phyloP scores from a whole-genome alignment of 2,797 vertebrate genomes.

The Rhabdomys pumilio region DNA sequence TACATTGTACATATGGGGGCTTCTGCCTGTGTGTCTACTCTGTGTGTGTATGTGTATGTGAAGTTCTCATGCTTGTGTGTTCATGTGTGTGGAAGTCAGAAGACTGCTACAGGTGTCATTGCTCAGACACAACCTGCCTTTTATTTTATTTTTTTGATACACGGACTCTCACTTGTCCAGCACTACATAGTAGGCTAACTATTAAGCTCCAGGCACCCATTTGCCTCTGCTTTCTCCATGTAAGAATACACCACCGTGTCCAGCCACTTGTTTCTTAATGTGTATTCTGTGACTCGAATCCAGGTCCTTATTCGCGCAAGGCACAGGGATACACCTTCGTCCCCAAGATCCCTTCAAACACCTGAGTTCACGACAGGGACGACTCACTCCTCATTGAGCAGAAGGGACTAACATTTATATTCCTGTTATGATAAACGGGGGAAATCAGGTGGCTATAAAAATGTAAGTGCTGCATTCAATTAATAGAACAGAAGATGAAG shows the following conservation, averaged over 20 bases:
- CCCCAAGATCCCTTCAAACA: not conserved
- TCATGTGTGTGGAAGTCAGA: not conserved
- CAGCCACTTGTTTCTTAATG: not conserved
- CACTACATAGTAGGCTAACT: no score
- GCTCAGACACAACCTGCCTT: not conserved
- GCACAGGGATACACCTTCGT: accelerated
- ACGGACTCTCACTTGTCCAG: not conserved
- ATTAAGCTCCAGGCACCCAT: not conserved
- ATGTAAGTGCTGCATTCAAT: not conserved
- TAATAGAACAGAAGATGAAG: not conserved
- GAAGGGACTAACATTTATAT: accelerated
- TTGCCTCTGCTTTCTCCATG: not conserved
- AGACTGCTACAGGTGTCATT: not conserved
- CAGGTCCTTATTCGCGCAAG: not conserved
- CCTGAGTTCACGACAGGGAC: not conserved
- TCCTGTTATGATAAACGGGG: not conserved
- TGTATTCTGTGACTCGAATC: not conserved
- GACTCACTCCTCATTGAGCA: not conserved
- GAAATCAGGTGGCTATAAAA: not conserved
- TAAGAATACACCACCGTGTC: accelerated
- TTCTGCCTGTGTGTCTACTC: not conserved
- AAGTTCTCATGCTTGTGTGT: not conserved
- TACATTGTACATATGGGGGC: no score
- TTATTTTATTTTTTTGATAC: not conserved
- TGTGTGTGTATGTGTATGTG: not conserved